phyloP scores from a whole-genome alignment of 2,113 vertebrate genomes.

The Phrynosoma platyrhinos region DNA sequence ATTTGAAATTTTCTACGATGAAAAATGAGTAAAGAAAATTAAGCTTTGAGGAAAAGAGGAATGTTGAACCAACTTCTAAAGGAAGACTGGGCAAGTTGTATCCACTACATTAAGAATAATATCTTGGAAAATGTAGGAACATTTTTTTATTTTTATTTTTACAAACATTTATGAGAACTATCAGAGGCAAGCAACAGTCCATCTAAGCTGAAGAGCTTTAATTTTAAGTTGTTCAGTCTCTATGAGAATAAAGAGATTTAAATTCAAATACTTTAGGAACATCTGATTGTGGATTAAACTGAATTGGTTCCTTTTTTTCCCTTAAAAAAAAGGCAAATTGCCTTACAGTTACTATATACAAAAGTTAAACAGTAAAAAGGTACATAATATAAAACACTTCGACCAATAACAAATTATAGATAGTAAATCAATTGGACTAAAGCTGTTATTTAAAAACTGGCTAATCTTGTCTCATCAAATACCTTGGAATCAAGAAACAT shows the following conservation, averaged over 20 bases:
- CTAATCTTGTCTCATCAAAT: too few relatives aligned
- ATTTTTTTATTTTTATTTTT: background rate
- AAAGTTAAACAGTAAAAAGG: background rate
- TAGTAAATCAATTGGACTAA: background rate
- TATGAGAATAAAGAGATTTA: background rate
- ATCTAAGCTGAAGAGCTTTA: background rate
- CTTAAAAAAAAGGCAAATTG: background rate
- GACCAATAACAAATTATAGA: background rate
- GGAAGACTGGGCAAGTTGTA: constrained; percentile 5
- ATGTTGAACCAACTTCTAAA: constrained; percentile 44
- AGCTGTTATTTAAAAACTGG: too few relatives aligned
- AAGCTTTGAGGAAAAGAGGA: constrained; percentile 36
- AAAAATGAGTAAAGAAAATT: constrained; percentile 37
- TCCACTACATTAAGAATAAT: constrained; percentile 28
- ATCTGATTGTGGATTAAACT: background rate
- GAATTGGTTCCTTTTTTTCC: too few relatives aligned
- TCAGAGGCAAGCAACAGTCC: background rate
- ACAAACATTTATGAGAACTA: background rate
- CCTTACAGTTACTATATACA: background rate
- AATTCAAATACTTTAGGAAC: background rate
- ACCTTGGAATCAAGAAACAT: too few relatives aligned
- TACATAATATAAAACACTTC: background rate
- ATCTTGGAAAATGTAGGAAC: background rate
- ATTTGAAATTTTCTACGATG: constrained; percentile 36
- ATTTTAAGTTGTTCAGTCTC: background rate